Conservation (phyloP, 2,113 vertebrate genomes). For the Dasypus novemcinctus region DNA sequence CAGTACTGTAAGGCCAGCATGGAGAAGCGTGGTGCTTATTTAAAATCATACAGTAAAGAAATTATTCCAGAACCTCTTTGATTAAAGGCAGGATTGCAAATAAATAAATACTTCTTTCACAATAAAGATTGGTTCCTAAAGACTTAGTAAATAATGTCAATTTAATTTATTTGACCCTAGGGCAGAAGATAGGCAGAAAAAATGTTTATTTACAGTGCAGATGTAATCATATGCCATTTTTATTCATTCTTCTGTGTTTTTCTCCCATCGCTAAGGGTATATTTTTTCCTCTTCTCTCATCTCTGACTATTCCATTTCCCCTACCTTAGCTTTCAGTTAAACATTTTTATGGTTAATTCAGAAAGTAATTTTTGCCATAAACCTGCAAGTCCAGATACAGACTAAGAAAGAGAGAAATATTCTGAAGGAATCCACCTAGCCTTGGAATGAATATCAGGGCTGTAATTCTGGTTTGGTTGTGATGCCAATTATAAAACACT, state of each 20-base stretch:
- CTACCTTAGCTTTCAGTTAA: not conserved
- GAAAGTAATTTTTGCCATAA: constrained; percentile 58
- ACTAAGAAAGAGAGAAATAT: constrained; percentile 60
- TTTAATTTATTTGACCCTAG: constrained; percentile 4
- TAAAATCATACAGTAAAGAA: not conserved
- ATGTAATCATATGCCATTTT: fast-evolving
- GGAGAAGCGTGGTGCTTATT: not conserved
- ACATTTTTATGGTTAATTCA: constrained; percentile 70
- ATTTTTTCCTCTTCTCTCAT: not conserved
- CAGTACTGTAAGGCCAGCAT: fast-evolving
- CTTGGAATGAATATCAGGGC: constrained; percentile 51
- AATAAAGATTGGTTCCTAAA: not conserved
- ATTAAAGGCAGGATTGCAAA: not conserved
- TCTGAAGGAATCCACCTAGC: constrained; percentile 65
- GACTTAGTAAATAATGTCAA: not conserved
- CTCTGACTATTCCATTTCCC: not conserved
- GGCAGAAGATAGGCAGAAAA: not conserved
- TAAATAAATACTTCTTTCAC: not conserved
- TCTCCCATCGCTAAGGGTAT: fast-evolving
- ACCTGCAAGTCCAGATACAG: constrained; percentile 29
- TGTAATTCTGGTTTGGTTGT: constrained; percentile 73
- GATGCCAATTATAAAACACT: constrained; percentile 78
- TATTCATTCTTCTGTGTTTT: not conserved
- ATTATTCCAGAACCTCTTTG: not conserved
- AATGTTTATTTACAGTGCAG: not conserved